Base-by-base conservation (phyloP, 2,113 vertebrate species). In the Seriola rivoliana region DNA sequence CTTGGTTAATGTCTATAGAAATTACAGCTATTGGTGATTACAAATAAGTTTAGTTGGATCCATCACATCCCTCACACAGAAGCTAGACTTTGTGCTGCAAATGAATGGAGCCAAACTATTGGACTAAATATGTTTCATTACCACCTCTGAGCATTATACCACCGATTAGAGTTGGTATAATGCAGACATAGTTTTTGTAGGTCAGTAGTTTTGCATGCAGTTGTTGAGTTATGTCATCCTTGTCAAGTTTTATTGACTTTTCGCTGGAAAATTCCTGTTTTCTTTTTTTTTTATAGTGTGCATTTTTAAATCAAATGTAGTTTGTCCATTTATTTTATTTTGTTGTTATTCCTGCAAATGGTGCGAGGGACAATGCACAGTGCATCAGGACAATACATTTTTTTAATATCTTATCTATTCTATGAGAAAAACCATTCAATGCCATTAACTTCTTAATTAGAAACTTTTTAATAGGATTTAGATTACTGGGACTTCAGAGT, bases 11-110 rank as follows among this genome's bases (percentile, higher is more conserved):
- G 48, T 75, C 46, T 78, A 29, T 19, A 59, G 50, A 58, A 42
- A 66, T 23, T 40, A 21, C 23, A 55, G 34, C 34, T 64, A 21
- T 23, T 23, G 21, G 17, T 68, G 62, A 78, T 83, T 57, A 65
- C 32, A 40, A 40, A 62, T 5, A 1, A 60, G 12, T 58, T 63
- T 9, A 40, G 25, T 12, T 59, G 7, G 23, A 60, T 7, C 6
- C 36, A 3, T 60, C 36, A 38, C 36, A 36, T n/a, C 14, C 2
- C 32, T 13, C 34, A 52, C 25, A 1, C n/a, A 9, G 17, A 63
- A 48, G 23, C 3, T 29, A 48, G 19, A 29, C 8, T 36, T n/a
- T 54, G 25, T 25, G 10, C 55, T 25, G 38, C 57, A 16, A n/a
- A 38, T 36, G n/a, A 70, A 34, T 38, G 21, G 12, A 16, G 25